phyloP scores from a whole-genome alignment of 2,888 invertebrate species.

The Latrodectus elegans region DNA sequence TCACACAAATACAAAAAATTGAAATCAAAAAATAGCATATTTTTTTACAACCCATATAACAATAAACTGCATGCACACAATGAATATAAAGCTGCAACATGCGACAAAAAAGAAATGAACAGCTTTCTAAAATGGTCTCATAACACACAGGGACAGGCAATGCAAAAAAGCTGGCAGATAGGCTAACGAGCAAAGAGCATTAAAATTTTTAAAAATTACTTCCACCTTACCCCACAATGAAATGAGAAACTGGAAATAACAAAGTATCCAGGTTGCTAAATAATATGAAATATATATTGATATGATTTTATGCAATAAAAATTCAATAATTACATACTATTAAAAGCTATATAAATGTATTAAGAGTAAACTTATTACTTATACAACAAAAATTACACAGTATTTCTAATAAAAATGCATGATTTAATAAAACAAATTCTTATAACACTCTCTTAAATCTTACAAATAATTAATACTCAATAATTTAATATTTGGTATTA shows the following conservation, averaged over 20 bases:
- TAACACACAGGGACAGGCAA: neutral
- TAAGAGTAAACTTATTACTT: too few relatives aligned
- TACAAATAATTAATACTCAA: too few relatives aligned
- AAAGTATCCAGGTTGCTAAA: constrained; percentile 61
- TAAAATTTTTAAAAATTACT: constrained; percentile 25
- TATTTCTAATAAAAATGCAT: neutral
- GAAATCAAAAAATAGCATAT: too few relatives aligned
- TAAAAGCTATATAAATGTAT: too few relatives aligned
- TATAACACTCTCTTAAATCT: too few relatives aligned
- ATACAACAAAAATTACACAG: neutral
- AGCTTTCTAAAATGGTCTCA: neutral
- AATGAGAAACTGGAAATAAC: constrained; percentile 66
- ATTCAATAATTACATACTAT: neutral
- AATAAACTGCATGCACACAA: neutral
- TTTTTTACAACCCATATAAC: too few relatives aligned
- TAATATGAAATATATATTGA: constrained; percentile 48
- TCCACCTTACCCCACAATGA: constrained; percentile 65
- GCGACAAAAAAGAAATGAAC: constrained; percentile 3
- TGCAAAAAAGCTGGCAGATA: neutral
- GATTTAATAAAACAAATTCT: neutral
- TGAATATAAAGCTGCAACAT: neutral
- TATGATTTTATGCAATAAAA: constrained; percentile 6
- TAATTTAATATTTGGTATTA: too few relatives aligned
- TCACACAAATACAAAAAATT: too few relatives aligned
- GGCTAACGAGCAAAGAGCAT: neutral